Evolutionary conservation across 2,888 invertebrate species (phyloP), one percentile per base, ranked within the genome.

Genomic region (Callosobruchus maculatus): DNA sequence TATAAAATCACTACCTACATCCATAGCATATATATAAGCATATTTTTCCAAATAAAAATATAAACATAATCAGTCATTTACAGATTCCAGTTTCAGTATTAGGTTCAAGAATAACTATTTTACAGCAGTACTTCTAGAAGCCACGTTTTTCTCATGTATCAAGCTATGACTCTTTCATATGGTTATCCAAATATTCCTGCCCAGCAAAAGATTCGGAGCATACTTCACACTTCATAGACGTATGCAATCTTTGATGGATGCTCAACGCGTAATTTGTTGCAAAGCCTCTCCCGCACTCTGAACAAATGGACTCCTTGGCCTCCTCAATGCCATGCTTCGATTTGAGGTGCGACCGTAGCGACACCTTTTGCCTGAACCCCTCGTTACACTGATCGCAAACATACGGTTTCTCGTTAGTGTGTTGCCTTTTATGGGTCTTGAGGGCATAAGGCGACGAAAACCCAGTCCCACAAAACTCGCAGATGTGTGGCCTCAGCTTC

Each of bases 331-430:
- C 80, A 75, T 84, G 83, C 71, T 82, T 82, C n/a, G 82, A 83
- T 75, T 82, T 84, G 26, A 83, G 72, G 76, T 84, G 83, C 2
- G 82, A 82, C 26, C 80, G 80, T 21, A 84, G 71, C 0, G 83
- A 84, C 4, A 84, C 83, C 67, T 81, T 77, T 72, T 84, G 83
- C 31, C 83, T 76, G 69, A 83, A 82, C 21, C 81, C 81, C 74
- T 81, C 82, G n/a, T 76, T 74, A 67, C 82, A 82, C 68, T 79
- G 74, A 21, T 81, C 77, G 71, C 82, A 82, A 31, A 77, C 79
- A 73, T 78, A 83, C n/a, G n/a, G n/a, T n/a, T n/a, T n/a, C n/a
- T n/a, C n/a, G n/a, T n/a, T n/a, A n/a, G n/a, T n/a, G n/a, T 82
- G 82, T 72, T 82, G 81, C 20, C 82, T 68, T 20, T 81, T 79